Conservation (phyloP, 2,113 vertebrate species). For the Lycaon pictus region DNA sequence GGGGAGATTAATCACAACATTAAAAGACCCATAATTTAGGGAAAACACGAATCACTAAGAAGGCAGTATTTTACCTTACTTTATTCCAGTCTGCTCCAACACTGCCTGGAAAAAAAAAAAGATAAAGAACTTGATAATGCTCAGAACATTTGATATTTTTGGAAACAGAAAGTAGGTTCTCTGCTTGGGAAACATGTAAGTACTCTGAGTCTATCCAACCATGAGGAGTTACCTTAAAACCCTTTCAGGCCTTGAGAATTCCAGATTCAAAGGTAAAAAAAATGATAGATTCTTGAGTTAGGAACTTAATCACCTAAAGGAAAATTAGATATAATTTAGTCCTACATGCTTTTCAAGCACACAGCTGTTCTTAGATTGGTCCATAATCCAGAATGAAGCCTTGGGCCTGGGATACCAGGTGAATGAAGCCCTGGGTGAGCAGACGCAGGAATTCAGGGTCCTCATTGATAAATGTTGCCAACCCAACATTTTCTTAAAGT, state of each 20-base stretch:
- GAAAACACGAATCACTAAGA: neutral
- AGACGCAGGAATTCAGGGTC: neutral
- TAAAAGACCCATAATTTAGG: neutral
- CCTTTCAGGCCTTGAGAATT: neutral
- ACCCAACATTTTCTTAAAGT: neutral
- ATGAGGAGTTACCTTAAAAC: slow-evolving; percentile 5
- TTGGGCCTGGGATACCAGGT: neutral
- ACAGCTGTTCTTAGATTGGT: neutral
- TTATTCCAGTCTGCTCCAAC: neutral
- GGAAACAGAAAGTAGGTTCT: slow-evolving; percentile 54
- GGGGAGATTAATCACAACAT: neutral
- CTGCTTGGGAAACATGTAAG: slow-evolving; percentile 14
- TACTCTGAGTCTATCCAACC: neutral
- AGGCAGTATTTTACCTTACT: neutral
- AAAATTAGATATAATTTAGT: neutral
- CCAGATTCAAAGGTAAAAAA: neutral
- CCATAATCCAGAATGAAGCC: neutral
- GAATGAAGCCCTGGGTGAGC: neutral
- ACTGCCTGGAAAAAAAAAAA: neutral
- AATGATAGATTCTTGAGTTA: neutral
- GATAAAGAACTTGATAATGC: neutral
- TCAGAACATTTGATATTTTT: slow-evolving; percentile 36
- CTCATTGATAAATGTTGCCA: neutral
- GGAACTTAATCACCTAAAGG: neutral
- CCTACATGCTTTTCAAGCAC: neutral